Evolutionary conservation across 2,888 invertebrate genomes (phyloP), one percentile per base, ranked within the genome.

Genomic region (Ariolimax columbianus): DNA sequence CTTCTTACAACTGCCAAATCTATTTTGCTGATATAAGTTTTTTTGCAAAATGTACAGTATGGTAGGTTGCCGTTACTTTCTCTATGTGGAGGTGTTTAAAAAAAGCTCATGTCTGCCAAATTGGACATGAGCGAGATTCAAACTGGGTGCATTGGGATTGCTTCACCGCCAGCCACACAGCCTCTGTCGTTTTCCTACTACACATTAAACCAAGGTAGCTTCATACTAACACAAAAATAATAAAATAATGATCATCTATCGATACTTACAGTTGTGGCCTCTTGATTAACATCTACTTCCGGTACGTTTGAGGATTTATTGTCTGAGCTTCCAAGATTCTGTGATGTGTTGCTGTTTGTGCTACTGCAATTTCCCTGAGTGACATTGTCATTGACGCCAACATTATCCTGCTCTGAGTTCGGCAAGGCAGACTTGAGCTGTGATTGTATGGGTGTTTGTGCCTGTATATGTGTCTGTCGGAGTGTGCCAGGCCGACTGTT

Each of bases 231-330:
- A 51, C 11, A 47, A 43, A 43, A 3, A 38, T 36, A 6, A 6
- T 30, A 19, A 38, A 38, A 47, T 43, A 30, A 14, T 23, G 7
- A 59, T 36, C 40, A 9, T 1, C 33, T n/a, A 40, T 14, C 30
- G 14, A 43, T 23, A 75, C 83, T 83, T 68, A 80, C 80, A 17
- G 47, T 80, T 51, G 80, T 63, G 23, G 66, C 47, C 51, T 80
- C 84, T 40, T 79, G 72, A 43, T 63, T 70, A 17, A 30, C 33
- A 36, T 73, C 84, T 26, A 30, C 26, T 40, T 47, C 79, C n/a
- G 14, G 83, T 66, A 47, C 43, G 47, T 63, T 30, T 23, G 36
- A 66, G 7, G 19, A 4, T 30, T 26, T 36, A 47, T 59, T 73
- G 11, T 23, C 73, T 33, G 38, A 59, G n/a, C 23, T 43, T 23